A percentile compares a stretch with the other conserved stretches of the same genome.
phyloP scores from a whole-genome alignment of 1,140 invertebrate species.

The Gonatopus flavifemur region DNA sequence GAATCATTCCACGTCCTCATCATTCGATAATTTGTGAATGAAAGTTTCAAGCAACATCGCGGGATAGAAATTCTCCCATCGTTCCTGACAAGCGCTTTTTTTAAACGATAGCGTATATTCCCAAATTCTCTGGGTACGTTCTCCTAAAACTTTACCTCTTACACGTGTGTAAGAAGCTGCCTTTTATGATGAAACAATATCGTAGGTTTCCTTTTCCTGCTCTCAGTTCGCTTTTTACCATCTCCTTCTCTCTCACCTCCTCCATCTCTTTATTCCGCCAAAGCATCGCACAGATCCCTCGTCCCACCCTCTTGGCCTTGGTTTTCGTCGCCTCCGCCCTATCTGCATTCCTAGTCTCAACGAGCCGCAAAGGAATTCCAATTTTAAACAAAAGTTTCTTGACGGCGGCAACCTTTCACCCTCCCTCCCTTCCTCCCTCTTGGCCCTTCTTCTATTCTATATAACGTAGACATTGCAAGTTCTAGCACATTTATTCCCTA shows the following conservation, averaged over 20 bases:
- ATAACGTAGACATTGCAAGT: no score
- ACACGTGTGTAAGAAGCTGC: constrained; percentile 18
- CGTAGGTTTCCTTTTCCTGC: constrained; percentile 28
- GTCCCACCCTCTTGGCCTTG: constrained; percentile 19
- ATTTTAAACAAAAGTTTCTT: constrained; percentile 53
- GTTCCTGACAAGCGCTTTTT: no score
- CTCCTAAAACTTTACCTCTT: constrained; percentile 27
- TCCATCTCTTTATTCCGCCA: neutral
- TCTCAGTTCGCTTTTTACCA: constrained; percentile 11
- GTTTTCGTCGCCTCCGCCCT: constrained; percentile 40
- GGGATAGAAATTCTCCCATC: no score
- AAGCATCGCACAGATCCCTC: neutral
- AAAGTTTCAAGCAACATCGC: no score
- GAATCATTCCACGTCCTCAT: no score
- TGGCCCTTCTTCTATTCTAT: neutral
- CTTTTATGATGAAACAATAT: constrained; percentile 41
- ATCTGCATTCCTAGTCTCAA: constrained; percentile 50
- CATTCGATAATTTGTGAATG: no score
- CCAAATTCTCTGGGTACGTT: no score
- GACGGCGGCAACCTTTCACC: constrained; percentile 38
- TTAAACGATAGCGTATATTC: no score
- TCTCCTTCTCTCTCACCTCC: neutral
- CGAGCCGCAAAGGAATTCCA: constrained; percentile 52
- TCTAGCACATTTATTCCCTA: no score
- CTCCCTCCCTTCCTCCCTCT: constrained; percentile 10